Base-by-base conservation (phyloP, 2,888 invertebrate species). In the Phasia obesa region DNA sequence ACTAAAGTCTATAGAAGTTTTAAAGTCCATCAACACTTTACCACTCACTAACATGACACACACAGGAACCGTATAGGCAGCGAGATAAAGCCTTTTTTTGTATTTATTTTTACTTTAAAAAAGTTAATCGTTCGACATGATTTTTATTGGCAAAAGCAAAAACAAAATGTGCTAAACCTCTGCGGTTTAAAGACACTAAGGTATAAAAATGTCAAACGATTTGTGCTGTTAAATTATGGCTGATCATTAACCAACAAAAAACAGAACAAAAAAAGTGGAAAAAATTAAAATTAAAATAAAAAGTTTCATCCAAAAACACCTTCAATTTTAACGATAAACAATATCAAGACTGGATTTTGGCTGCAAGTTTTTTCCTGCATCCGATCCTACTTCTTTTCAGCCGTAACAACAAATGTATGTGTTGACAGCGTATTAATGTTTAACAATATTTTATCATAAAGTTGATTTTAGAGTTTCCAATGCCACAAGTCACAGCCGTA, bases 391-490 rank as follows among this genome's bases (percentile, higher is more conserved):
- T 70, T 69, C 59, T 44, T 47, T 71, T 71, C 67, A 65, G 67
- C 64, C 76, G 53, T 59, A 67, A 70, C 73, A 84, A 86, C 88
- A 88, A 89, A 89, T 86, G 87, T 86, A 89, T 87, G 89, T 89
- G 89, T 90, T 89, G 89, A 89, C 89, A 89, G 89, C 88, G 88
- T 89, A 89, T 89, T 88, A 89, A 90, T 89, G 89, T 87, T 81
- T 70, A 82, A 87, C 86, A 85, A 90, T 90, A 89, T 88, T 88
- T 90, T 80, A 76, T 60, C 76, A 76, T 75, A 69, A 77, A 67
- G 69, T 35, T 77, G 53, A 47, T 59, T 47, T 64, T 69, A 49
- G 17, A 60, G 49, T 51, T 67, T 49, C 13, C 53, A 76, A 67
- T 74, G 75, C 55, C 75, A 67, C 67, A 62, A 38, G 59, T 25